Evolutionary conservation across 2,113 vertebrate species (phyloP).

Genomic region (Fulmarus glacialis): DNA sequence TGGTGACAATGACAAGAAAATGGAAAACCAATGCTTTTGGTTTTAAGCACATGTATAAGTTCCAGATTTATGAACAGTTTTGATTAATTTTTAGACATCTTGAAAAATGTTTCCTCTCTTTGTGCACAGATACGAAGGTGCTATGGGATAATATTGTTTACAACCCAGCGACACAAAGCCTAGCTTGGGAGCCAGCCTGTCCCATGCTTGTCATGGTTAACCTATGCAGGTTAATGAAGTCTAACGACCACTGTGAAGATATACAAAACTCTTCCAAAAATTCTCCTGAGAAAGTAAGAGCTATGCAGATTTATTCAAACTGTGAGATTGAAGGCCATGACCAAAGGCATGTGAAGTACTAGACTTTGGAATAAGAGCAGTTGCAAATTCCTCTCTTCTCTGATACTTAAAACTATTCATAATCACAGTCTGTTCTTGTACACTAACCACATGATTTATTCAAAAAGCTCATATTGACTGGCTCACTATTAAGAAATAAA

Average conservation of each 20-base stretch:
- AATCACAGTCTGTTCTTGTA: background rate
- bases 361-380: background rate
- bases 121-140: conserved; percentile 73
- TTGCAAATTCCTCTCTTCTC: background rate
- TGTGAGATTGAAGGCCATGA: background rate
- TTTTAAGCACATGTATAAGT: background rate
- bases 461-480: background rate
- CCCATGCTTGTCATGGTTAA: conserved; percentile 68
- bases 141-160: conserved; percentile 84
- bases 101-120: background rate
- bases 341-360: background rate
- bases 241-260: conserved; percentile 67
- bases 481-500: conserved; percentile 21
- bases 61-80: background rate
- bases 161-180: conserved; percentile 70
- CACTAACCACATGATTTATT: background rate
- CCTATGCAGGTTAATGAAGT: conserved; percentile 74
- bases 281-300: conserved; percentile 76
- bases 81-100: background rate
- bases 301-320: background rate
- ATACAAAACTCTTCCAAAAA: conserved; percentile 71
- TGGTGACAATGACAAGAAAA: background rate
- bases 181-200: conserved; percentile 84
- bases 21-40: background rate
- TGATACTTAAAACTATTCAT: background rate